A percentile compares a stretch with the other conserved stretches of the same genome.
Conservation (phyloP, 2,797 vertebrate genomes). For the Furcifer pardalis region DNA sequence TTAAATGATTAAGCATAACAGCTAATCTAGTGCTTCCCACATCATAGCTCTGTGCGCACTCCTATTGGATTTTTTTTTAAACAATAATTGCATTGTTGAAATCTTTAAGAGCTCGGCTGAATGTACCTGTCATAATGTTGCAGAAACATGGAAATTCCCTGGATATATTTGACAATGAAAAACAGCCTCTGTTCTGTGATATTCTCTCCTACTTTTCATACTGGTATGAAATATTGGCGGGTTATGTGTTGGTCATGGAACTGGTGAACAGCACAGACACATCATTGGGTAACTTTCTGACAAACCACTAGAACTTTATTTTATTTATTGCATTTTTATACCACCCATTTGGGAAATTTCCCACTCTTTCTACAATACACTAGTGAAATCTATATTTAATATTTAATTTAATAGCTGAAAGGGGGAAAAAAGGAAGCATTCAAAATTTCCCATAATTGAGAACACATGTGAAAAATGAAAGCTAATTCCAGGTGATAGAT, state of each 20-base stretch:
- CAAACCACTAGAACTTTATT: not conserved
- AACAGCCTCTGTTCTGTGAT: slow-evolving; percentile 32
- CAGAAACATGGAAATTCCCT: slow-evolving; percentile 62
- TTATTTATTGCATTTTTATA: no score
- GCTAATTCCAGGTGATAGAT: not conserved
- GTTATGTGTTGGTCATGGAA: no score
- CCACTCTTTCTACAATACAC: slow-evolving; percentile 20
- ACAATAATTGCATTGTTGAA: slow-evolving; percentile 62
- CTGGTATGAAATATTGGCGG: no score
- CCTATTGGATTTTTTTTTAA: slow-evolving; percentile 68
- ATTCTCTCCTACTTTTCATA: not conserved
- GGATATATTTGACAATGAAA: slow-evolving; percentile 20
- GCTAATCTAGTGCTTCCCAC: slow-evolving; percentile 71
- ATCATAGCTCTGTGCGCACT: slow-evolving; percentile 62
- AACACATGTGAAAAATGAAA: not conserved
- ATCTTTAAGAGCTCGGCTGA: slow-evolving; percentile 63
- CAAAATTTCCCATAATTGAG: not conserved
- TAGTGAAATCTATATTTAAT: slow-evolving; percentile 3
- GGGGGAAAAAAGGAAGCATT: not conserved
- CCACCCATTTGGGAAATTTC: no score
- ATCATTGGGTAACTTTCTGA: not conserved
- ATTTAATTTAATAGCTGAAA: slow-evolving; percentile 2
- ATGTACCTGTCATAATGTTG: slow-evolving; percentile 76
- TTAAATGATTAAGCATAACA: slow-evolving; percentile 76
- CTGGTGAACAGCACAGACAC: no score